Evolutionary conservation across 2,888 invertebrate genomes (phyloP).

Genomic region (Patella caerulea): DNA sequence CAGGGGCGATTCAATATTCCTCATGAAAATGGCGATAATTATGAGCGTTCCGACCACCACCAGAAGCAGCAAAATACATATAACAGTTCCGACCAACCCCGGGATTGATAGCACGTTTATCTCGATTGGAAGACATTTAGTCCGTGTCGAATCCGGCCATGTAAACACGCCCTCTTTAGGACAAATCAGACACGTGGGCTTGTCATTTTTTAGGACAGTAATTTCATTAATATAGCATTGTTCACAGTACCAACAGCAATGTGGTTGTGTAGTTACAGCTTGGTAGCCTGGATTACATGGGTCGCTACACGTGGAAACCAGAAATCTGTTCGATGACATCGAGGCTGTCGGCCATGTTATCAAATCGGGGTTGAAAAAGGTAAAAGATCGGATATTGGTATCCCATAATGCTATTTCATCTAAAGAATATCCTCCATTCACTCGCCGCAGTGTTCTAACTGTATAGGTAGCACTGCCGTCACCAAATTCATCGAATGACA

Average conservation of each 20-base stretch:
- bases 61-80: constrained; percentile 26
- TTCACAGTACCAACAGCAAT: constrained; percentile 53
- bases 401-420: constrained; percentile 38
- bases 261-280: constrained; percentile 34
- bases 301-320: constrained; percentile 34
- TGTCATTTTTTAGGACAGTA: constrained; percentile 26
- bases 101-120: constrained; percentile 21
- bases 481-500: constrained; percentile 38
- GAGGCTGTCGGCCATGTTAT: constrained; percentile 18
- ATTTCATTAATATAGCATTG: constrained; percentile 43
- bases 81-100: constrained; percentile 24
- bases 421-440: constrained; percentile 15
- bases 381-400: constrained; percentile 15
- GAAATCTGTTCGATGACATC: not conserved
- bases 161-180: constrained; percentile 21
- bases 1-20: constrained; percentile 35
- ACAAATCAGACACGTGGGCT: constrained; percentile 36
- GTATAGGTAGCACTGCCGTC: constrained; percentile 35
- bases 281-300: constrained; percentile 41
- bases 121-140: constrained; percentile 29
- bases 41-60: constrained; percentile 28
- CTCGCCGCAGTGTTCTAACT: constrained; percentile 24
- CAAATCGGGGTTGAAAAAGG: constrained; percentile 7
- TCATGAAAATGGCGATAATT: constrained; percentile 33
- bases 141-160: constrained; percentile 41